These are phyloP conservation scores for Lithophane leautieri DNA, from an alignment of 2,888 invertebrate species.

Conservation along the genomic window DNA sequence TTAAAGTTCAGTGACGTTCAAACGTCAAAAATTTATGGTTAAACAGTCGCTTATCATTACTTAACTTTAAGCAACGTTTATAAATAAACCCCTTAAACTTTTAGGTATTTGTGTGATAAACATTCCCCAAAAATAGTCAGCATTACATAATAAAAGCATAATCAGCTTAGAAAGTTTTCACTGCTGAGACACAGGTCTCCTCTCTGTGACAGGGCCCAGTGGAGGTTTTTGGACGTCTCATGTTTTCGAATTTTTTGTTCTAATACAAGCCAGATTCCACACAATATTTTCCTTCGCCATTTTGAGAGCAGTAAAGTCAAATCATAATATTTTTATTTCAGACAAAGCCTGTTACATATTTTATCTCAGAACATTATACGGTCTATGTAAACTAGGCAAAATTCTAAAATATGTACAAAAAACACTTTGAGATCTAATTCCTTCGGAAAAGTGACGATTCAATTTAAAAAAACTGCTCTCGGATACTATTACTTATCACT, in stretches of 20 bases:
- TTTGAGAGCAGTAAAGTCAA: not conserved
- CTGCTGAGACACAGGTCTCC: not conserved
- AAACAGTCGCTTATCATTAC: no score
- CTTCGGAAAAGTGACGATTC: conserved; percentile 24
- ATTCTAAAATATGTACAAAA: not conserved
- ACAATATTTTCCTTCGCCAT: not conserved
- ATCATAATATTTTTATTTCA: not conserved
- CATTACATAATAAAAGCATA: not conserved
- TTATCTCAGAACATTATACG: not conserved
- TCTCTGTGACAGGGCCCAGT: not conserved
- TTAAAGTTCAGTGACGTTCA: no score
- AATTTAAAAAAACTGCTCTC: conserved; percentile 35
- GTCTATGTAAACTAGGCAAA: no score
- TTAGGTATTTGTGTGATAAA: not conserved
- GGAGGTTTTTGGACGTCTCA: not conserved
- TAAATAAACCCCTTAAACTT: not conserved
- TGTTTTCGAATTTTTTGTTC: not conserved
- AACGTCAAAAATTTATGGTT: no score
- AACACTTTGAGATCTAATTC: conserved; percentile 14
- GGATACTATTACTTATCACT: not conserved
- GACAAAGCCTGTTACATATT: not conserved
- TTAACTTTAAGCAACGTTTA: no score
- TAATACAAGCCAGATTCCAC: no score
- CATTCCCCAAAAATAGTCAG: not conserved
- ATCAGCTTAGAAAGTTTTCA: not conserved